phyloP scores from a whole-genome alignment of 2,888 invertebrate genomes.

The Sclerodermus sp. region DNA sequence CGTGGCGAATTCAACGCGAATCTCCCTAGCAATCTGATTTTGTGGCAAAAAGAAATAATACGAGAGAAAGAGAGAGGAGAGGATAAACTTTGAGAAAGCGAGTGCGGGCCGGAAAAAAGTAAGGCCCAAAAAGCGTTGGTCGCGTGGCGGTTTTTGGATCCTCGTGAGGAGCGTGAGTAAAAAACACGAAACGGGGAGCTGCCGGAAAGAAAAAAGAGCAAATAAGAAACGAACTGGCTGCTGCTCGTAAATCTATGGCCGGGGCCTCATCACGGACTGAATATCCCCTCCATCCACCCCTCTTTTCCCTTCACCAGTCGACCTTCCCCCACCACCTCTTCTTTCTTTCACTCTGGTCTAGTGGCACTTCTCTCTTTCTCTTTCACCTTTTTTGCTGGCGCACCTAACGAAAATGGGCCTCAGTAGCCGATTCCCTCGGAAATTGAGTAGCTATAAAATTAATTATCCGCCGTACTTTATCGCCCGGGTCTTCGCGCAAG shows the following conservation, averaged over 20 bases:
- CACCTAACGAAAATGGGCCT: slow-evolving; percentile 48
- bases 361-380: slow-evolving; percentile 4
- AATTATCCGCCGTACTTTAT: slow-evolving; percentile 56
- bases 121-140: slow-evolving; percentile 14
- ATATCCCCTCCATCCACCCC: slow-evolving; percentile 27
- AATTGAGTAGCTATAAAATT: slow-evolving; percentile 59
- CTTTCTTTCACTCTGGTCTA: neutral
- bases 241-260: slow-evolving; percentile 51
- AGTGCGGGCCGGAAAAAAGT: too few species aligned
- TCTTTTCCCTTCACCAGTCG: neutral
- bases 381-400: slow-evolving; percentile 30
- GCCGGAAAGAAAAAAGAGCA: slow-evolving; percentile 35
- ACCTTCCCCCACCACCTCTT: slow-evolving; percentile 6
- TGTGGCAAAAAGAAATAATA: too few species aligned
- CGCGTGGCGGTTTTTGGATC: slow-evolving; percentile 44
- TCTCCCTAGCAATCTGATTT: too few species aligned
- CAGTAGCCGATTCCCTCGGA: slow-evolving; percentile 55
- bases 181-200: slow-evolving; percentile 15
- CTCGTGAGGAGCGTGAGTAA: neutral
- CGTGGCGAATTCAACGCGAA: too few species aligned
- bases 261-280: slow-evolving; percentile 49
- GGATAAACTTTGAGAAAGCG: too few species aligned
- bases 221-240: slow-evolving; percentile 42
- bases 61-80: too few species aligned
- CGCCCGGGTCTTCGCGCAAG: slow-evolving; percentile 26